Base-by-base conservation (phyloP, 2,888 invertebrate genomes). In the Acrobasis repandana region DNA sequence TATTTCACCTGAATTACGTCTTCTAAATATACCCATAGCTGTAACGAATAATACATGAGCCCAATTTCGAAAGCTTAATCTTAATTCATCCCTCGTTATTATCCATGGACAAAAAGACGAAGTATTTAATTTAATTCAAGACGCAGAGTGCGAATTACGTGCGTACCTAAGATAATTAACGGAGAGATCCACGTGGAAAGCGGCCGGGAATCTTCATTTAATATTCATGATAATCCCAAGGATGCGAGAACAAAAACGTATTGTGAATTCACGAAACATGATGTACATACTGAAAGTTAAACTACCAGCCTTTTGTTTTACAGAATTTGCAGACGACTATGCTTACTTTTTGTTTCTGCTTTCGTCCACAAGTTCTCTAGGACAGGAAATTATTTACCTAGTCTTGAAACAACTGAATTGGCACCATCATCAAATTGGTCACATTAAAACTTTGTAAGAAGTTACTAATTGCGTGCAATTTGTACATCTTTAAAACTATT, bases 81-180 rank as follows among this genome's bases (percentile, higher is more conserved):
- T 38, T 50, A 50, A 50, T 50, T 50, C 20, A 50, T 28, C 14
- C 9, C 38, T 54, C 54, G 38, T 54, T 49, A 18, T 49, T 38
- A 54, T 18, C 16, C 54, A 54, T 16, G 11, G 54, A 38, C 36
- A 54, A 54, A 54, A 54, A 54, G 54, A 36, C 54, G 54, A 54
- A 54, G 38, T 54, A 54, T 54, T 54, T 54, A 54, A 54, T 54
- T 38, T 38, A 38, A 54, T 38, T 54, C 18, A 38, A 49, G 20
- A 11, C 36, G 36, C 54, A 38, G 38, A 54, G 54, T 54, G 54
- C 36, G 38, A 54, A 54, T 54, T 54, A 54, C 38, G 54, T 36
- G 52, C 54, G 54, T 54, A 38, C 18, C 36, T 15, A 18, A 54
- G 36, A 54, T 54, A 54, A 54, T 54, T 54, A 54, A 54, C 54